These are phyloP conservation scores for Lucilia cuprina DNA, from an alignment of 1,140 invertebrate genomes.

Conservation along the genomic window DNA sequence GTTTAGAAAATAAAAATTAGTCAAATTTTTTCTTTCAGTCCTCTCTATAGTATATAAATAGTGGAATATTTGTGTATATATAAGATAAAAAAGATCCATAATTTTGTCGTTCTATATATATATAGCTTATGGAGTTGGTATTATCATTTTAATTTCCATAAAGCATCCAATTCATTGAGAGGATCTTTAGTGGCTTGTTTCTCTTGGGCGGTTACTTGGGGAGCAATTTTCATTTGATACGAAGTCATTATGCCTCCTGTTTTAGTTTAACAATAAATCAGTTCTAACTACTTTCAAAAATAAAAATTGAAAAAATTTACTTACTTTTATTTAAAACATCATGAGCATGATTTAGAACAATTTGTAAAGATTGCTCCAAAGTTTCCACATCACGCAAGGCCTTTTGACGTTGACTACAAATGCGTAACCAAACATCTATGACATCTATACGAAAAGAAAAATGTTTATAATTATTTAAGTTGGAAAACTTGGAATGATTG, in stretches of 20 bases:
- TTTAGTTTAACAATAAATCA: too few relatives aligned
- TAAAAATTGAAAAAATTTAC: not conserved
- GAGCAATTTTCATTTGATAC: slow-evolving; percentile 62
- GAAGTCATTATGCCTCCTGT: slow-evolving; percentile 61
- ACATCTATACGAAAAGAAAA: slow-evolving; percentile 47
- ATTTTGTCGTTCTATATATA: not conserved
- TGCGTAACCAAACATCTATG: slow-evolving; percentile 61
- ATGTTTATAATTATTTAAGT: too few relatives aligned
- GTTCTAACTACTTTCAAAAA: too few relatives aligned
- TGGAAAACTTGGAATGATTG: not conserved
- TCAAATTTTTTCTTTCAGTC: not conserved
- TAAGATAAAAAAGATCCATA: not conserved
- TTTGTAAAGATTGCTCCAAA: slow-evolving; percentile 60
- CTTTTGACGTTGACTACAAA: slow-evolving; percentile 58
- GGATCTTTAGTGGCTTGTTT: slow-evolving; percentile 60
- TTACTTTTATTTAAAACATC: slow-evolving; percentile 60
- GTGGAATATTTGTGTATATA: not conserved
- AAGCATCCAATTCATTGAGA: slow-evolving; percentile 59
- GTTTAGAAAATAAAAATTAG: not conserved
- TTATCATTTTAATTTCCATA: slow-evolving; percentile 60
- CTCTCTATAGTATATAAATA: not conserved
- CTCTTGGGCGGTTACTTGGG: slow-evolving; percentile 56
- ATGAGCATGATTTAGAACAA: slow-evolving; percentile 57
- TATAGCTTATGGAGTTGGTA: not conserved
- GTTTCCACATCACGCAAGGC: slow-evolving; percentile 51